Evolutionary conservation across 1,140 invertebrate genomes (phyloP), one percentile per base, ranked within the genome.

Genomic region (Drosophila paulistorum): DNA sequence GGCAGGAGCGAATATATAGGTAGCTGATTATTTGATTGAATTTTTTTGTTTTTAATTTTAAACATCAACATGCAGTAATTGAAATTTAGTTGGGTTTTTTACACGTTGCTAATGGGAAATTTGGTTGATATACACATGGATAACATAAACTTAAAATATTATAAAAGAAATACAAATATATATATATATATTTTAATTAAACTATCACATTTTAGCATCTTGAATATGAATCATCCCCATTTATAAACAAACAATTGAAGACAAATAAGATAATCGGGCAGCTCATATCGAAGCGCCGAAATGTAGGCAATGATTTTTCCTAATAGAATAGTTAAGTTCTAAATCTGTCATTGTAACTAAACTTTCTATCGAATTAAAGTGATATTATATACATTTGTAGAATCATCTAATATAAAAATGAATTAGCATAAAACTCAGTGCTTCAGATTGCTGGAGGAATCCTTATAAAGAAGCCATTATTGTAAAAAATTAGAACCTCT

Each of bases 1-100:
- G 74, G 68, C 74, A 77, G 75, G 74, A 63, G 74, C 68, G 72
- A 68, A 74, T 64, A 39, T 74, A 30, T 10, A 30, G 30, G 37
- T 62, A 77, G 45, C 45, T 51, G 45, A 51, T 51, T 51, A 77
- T 65, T 66, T 78, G 35, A 45, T 60, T 17, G 33, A n/a, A 11
- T 37, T 37, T 58, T 72, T 23, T 23, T 26, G 23, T 26, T 4
- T 65, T 58, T 67, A 35, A 54, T 37, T 48, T 61, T 61, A 81
- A 90, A 90, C 85, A 90, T 90, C 85, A 90, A 90, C 85, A 90
- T 90, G 85, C 85, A 90, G 35, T 77, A 73, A 74, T 72, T 57
- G 62, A 74, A 71, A 65, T 81, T 74, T 59, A 9, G 35, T 55
- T 64, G 66, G 30, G 30, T 11, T 64, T 78, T 69, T 35, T 86